Evolutionary conservation across 2,797 vertebrate species (phyloP).

Genomic region (Scyliorhinus canicula): DNA sequence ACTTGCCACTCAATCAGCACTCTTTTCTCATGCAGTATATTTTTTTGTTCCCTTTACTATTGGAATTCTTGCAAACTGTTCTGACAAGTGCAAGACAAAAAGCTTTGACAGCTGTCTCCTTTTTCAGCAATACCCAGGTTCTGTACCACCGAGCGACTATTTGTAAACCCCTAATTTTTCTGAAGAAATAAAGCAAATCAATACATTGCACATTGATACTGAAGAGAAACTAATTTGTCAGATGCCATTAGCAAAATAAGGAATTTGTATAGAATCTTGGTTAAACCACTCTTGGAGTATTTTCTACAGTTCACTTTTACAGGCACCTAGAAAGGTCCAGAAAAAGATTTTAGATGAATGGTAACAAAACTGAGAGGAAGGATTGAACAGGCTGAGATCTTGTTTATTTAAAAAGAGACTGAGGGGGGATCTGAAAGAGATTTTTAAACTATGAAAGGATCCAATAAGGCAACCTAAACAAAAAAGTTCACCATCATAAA

Average conservation of each 20-base stretch:
- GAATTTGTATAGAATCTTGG: not conserved
- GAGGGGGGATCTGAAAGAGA: not conserved
- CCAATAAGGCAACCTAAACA: not conserved
- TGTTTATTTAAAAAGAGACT: not conserved
- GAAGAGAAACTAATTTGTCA: not conserved
- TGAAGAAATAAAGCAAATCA: not conserved
- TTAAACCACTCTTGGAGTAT: not conserved
- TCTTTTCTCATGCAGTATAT: no score
- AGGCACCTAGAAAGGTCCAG: not conserved
- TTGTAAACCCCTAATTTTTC: not conserved
- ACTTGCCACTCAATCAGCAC: no score
- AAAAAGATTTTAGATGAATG: no score
- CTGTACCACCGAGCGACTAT: no score
- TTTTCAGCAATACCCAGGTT: no score
- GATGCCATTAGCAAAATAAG: not conserved
- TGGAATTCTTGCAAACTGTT: no score
- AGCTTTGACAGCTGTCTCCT: no score
- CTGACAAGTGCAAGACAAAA: no score
- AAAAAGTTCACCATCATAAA: not conserved
- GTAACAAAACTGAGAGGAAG: not conserved
- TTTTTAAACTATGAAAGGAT: not conserved
- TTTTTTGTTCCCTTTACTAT: no score
- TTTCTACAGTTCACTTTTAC: not conserved
- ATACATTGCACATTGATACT: not conserved
- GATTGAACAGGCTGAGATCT: not conserved